These are phyloP conservation scores for Syrmaticus mikado DNA, from an alignment of 2,113 vertebrate genomes.

Conservation along the genomic window DNA sequence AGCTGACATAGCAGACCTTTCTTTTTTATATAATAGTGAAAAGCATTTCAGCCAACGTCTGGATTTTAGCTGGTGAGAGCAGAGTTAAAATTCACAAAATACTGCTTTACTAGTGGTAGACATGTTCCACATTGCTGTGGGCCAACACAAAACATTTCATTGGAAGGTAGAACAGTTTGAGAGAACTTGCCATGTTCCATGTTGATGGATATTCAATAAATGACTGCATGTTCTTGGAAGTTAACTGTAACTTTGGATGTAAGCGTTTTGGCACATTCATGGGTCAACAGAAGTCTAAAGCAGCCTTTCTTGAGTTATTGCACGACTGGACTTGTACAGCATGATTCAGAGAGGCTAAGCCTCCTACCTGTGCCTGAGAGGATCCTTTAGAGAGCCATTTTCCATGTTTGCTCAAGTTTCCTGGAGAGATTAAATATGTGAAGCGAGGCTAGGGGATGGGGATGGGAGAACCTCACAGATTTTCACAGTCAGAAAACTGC, in stretches of 20 bases:
- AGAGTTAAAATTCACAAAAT: neutral
- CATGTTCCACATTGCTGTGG: neutral
- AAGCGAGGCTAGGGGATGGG: neutral
- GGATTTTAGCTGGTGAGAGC: neutral
- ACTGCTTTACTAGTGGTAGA: neutral
- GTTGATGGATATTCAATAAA: neutral
- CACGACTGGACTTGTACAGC: neutral
- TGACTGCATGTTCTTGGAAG: neutral
- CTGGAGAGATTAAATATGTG: neutral
- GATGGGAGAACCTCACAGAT: neutral
- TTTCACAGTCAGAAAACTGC: neutral
- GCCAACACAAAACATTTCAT: neutral
- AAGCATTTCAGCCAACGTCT: neutral
- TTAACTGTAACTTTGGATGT: neutral
- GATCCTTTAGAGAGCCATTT: neutral
- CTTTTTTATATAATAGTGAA: constrained; percentile 1
- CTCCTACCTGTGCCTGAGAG: neutral
- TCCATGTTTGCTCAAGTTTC: neutral
- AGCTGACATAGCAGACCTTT: constrained; percentile 8
- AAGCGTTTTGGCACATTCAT: neutral
- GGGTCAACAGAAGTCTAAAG: neutral
- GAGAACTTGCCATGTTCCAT: neutral
- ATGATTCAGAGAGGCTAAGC: neutral
- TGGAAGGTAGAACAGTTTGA: neutral
- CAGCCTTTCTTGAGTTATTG: neutral